Evolutionary conservation across 2,113 vertebrate genomes (phyloP).

Genomic region (Hyla sarda): DNA sequence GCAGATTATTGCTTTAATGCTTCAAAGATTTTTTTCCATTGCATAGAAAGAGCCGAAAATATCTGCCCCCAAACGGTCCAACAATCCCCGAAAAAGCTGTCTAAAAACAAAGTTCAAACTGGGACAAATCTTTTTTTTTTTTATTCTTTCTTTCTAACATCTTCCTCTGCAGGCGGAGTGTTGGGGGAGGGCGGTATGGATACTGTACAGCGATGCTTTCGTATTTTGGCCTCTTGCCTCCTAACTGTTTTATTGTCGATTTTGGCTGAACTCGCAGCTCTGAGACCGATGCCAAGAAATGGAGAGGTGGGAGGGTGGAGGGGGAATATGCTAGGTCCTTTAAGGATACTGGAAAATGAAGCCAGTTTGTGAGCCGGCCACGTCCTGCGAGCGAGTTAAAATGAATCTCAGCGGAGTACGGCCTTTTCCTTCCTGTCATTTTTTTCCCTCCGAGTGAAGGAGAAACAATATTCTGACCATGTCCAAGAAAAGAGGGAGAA

Average conservation of each 20-base stretch:
- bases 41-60: slow-evolving; percentile 50
- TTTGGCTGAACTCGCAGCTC: slow-evolving; percentile 91
- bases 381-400: slow-evolving; percentile 81
- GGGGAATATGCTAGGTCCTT: slow-evolving; percentile 80
- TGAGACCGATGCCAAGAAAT: slow-evolving; percentile 71
- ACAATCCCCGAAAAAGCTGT: slow-evolving; percentile 10
- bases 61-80: slow-evolving; percentile 42
- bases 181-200: slow-evolving; percentile 68
- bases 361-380: slow-evolving; percentile 78
- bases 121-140: slow-evolving; percentile 30
- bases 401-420: slow-evolving; percentile 75
- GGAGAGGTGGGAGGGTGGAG: slow-evolving; percentile 49
- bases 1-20: slow-evolving; percentile 35
- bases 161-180: slow-evolving; percentile 33
- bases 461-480: slow-evolving; percentile 69
- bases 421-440: slow-evolving; percentile 80
- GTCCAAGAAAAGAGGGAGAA: slow-evolving; percentile 60
- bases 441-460: slow-evolving; percentile 72
- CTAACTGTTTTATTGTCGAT: slow-evolving; percentile 91
- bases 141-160: slow-evolving; percentile 40
- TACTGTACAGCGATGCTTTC: slow-evolving; percentile 74
- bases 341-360: slow-evolving; percentile 81
- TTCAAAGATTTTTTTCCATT: slow-evolving; percentile 56
- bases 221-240: slow-evolving; percentile 86
- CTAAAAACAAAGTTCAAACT: slow-evolving; percentile 53